Conservation (phyloP, 35 echinoderm and acorn worm species). For the Amphiura filiformis region DNA sequence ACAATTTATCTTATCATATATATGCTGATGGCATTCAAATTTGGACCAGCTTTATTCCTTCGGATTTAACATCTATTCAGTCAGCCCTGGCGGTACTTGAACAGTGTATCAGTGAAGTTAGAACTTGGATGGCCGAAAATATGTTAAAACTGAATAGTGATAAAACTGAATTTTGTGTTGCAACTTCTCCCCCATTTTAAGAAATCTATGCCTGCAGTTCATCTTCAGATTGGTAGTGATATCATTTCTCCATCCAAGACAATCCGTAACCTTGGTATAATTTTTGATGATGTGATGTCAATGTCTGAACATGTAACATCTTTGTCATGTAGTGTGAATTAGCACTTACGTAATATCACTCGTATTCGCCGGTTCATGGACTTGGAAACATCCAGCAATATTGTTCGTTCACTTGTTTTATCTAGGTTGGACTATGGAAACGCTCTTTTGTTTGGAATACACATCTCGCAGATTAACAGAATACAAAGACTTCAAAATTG, state of each 20-base stretch:
- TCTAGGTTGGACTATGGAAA: slow-evolving; percentile 29
- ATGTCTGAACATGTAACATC: background rate
- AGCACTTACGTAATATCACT: background rate
- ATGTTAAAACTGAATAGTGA: slow-evolving; percentile 3
- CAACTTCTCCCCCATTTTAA: slow-evolving; percentile 13
- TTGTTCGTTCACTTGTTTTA: slow-evolving; percentile 2
- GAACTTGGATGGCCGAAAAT: slow-evolving; percentile 11
- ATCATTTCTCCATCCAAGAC: background rate
- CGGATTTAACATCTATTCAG: slow-evolving; percentile 5
- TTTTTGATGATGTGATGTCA: slow-evolving; percentile 5
- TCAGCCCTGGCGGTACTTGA: slow-evolving; percentile 17
- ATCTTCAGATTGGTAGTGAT: slow-evolving; percentile 9
- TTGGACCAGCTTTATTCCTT: background rate
- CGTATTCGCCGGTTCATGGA: background rate
- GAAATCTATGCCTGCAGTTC: background rate
- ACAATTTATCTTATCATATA: background rate
- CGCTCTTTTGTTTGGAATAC: background rate
- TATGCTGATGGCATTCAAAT: slow-evolving; percentile 13
- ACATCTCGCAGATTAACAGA: background rate
- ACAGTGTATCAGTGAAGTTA: slow-evolving; percentile 29
- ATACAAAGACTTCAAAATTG: slow-evolving; percentile 15
- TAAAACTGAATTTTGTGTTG: slow-evolving; percentile 27
- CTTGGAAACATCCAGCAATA: background rate
- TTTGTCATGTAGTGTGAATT: background rate
- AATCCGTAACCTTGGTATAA: background rate